Conservation (phyloP, 2,797 vertebrate species). For the Premnoplex brunnescens region DNA sequence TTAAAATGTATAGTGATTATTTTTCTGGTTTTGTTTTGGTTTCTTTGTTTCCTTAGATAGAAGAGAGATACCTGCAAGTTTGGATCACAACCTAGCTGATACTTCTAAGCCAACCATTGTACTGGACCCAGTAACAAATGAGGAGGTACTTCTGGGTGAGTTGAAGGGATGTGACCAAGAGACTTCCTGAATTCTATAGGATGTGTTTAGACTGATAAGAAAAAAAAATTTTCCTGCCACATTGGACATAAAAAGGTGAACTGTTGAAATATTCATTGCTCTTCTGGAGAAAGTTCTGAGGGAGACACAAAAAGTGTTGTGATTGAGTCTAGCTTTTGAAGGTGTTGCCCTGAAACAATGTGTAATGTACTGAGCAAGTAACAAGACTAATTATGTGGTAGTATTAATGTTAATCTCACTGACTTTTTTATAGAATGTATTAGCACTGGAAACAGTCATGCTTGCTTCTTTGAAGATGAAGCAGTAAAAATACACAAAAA, state of each 20-base stretch:
- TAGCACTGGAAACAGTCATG: constrained; percentile 20
- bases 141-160: constrained; percentile 70
- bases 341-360: background rate
- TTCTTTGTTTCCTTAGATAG: constrained; percentile 45
- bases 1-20: background rate
- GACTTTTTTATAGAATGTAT: constrained; percentile 67
- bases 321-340: background rate
- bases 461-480: constrained; percentile 44
- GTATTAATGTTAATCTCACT: background rate
- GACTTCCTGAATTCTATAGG: background rate
- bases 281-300: background rate
- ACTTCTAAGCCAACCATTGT: constrained; percentile 51
- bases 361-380: background rate
- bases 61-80: background rate
- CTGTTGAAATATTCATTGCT: background rate
- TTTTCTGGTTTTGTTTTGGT: background rate
- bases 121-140: constrained; percentile 62
- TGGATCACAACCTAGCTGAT: constrained; percentile 44
- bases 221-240: background rate
- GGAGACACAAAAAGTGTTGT: background rate
- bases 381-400: background rate
- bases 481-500: constrained; percentile 70
- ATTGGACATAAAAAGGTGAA: background rate
- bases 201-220: background rate
- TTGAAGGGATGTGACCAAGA: background rate